Percentiles rank a stretch among this genome's conserved stretches.
Conservation (phyloP, 2,113 vertebrate genomes). For the Ammodytes marinus region DNA sequence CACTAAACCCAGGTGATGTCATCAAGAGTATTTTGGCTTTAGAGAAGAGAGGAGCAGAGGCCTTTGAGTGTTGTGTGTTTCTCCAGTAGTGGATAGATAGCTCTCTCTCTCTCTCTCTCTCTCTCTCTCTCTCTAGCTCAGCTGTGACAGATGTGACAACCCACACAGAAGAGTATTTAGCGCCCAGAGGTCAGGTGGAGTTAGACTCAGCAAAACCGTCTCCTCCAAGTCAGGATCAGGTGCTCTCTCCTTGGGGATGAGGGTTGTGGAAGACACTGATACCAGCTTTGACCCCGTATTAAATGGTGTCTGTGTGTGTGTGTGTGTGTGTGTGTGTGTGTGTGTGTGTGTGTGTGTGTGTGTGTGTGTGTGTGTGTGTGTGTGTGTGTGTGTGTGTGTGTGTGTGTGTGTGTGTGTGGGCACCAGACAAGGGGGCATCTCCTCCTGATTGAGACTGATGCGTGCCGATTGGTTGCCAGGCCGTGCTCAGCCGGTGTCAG, state of each 20-base stretch:
- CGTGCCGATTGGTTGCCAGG: slow-evolving; percentile 70
- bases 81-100: slow-evolving; percentile 18
- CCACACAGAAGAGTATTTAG: slow-evolving; percentile 61
- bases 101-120: no score
- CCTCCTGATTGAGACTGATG: slow-evolving; percentile 78
- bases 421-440: slow-evolving; percentile 49
- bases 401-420: slow-evolving; percentile 18
- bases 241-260: slow-evolving; percentile 57
- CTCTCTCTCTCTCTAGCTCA: neutral
- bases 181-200: slow-evolving; percentile 67
- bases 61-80: slow-evolving; percentile 30
- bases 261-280: slow-evolving; percentile 47
- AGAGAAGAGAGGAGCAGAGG: slow-evolving; percentile 17
- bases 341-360: slow-evolving; percentile 23
- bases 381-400: slow-evolving; percentile 11
- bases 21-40: slow-evolving; percentile 10
- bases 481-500: slow-evolving; percentile 71
- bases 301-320: slow-evolving; percentile 17
- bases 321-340: slow-evolving; percentile 25
- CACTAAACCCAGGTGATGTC: slow-evolving; percentile 44
- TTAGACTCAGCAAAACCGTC: slow-evolving; percentile 51
- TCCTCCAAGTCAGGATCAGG: slow-evolving; percentile 68
- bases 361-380: slow-evolving; percentile 18
- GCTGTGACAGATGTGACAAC: slow-evolving; percentile 67
- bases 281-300: slow-evolving; percentile 48